Evolutionary conservation across 1,140 invertebrate species (phyloP).

Genomic region (Plectus sambesii): DNA sequence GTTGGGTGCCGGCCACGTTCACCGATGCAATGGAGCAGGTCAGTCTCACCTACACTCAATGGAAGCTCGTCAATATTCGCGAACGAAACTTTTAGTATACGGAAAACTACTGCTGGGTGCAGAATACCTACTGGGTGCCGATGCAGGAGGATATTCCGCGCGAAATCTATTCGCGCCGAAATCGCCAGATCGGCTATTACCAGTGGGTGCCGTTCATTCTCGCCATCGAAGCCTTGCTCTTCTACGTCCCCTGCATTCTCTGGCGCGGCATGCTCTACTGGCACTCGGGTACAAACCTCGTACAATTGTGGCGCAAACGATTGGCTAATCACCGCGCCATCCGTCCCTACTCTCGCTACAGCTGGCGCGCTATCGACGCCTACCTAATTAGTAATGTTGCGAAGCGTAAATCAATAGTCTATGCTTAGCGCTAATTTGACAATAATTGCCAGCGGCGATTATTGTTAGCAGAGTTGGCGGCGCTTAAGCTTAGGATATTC

Average conservation of each 20-base stretch:
- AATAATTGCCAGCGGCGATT: too few species aligned
- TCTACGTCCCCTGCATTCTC: conserved; percentile 51
- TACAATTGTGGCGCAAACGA: too few species aligned
- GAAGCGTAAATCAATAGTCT: too few species aligned
- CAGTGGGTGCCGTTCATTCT: conserved; percentile 50
- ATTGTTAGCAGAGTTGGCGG: too few species aligned
- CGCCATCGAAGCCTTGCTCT: conserved; percentile 51
- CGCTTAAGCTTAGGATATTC: too few species aligned
- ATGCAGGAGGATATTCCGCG: conserved; percentile 39
- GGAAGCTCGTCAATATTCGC: conserved; percentile 38
- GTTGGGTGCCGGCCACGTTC: conserved; percentile 46
- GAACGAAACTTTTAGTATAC: not conserved
- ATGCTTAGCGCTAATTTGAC: too few species aligned
- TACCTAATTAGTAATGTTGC: too few species aligned
- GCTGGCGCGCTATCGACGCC: too few species aligned
- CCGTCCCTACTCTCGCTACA: too few species aligned
- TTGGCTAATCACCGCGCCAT: too few species aligned
- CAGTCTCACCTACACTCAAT: conserved; percentile 45
- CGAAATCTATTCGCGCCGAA: conserved; percentile 42
- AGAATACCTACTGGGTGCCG: not conserved
- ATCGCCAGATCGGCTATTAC: conserved; percentile 47
- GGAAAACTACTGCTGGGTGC: conserved; percentile 16
- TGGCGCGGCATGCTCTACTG: conserved; percentile 48
- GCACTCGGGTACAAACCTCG: conserved; percentile 37
- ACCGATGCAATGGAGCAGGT: conserved; percentile 47